Evolutionary conservation across 2,888 invertebrate species (phyloP).

Genomic region (Lasioglossum morio): DNA sequence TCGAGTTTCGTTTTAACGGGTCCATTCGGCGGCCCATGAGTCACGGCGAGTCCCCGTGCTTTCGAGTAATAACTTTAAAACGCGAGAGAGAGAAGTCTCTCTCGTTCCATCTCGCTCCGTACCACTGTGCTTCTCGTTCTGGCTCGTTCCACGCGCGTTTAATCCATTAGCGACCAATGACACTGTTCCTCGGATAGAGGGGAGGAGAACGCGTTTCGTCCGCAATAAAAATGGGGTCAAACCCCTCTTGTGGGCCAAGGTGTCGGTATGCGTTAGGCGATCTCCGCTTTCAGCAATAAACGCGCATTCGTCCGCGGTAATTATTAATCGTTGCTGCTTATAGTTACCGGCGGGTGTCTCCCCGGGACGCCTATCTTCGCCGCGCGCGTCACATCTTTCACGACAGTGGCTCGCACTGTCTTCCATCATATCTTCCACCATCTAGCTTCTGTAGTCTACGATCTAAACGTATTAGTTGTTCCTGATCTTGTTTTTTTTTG

Average conservation of each 20-base stretch:
- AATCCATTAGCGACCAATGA: slow-evolving; percentile 63
- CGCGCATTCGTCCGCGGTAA: slow-evolving; percentile 28
- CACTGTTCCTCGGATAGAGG: slow-evolving; percentile 49
- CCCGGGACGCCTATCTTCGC: background rate
- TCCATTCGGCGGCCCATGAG: background rate
- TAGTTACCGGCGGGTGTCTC: background rate
- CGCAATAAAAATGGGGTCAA: slow-evolving; percentile 74
- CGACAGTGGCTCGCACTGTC: background rate
- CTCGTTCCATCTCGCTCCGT: slow-evolving; percentile 63
- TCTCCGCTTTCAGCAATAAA: slow-evolving; percentile 61
- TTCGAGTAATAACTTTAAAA: slow-evolving; percentile 26
- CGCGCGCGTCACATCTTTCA: background rate
- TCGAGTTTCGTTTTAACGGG: slow-evolving; percentile 4
- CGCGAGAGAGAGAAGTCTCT: slow-evolving; percentile 42
- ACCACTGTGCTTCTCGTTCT: background rate
- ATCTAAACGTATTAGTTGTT: too few relatives aligned
- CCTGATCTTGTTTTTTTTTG: too few relatives aligned
- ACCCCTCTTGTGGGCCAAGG: slow-evolving; percentile 72
- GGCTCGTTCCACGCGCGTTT: background rate
- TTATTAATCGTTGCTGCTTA: slow-evolving; percentile 49
- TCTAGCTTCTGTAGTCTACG: background rate
- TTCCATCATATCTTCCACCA: background rate
- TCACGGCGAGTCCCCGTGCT: slow-evolving; percentile 21
- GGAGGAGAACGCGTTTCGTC: slow-evolving; percentile 64
- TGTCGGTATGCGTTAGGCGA: slow-evolving; percentile 68